A percentile compares a stretch with the other conserved stretches of the same genome.
Conservation (phyloP, 2,797 vertebrate species). For the Emydoidea blandingii region DNA sequence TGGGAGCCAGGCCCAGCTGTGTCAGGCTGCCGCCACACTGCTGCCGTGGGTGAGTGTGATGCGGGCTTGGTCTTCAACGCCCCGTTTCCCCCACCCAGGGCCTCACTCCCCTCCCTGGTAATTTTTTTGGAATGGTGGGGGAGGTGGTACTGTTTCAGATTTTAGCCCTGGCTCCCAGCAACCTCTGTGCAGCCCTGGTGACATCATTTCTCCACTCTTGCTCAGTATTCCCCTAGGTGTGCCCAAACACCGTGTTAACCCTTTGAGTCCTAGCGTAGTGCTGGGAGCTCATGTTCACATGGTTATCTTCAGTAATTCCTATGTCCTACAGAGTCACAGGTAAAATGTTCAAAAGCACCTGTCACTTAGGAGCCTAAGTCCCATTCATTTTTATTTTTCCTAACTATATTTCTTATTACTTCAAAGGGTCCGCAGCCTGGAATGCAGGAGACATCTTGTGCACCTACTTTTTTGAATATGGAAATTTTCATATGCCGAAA, state of each 20-base stretch:
- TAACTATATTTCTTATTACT: not conserved
- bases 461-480: not conserved
- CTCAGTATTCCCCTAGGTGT: not conserved
- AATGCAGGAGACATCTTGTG: not conserved
- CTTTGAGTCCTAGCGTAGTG: not conserved
- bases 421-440: not conserved
- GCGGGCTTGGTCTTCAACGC: not conserved
- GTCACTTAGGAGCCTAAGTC: not conserved
- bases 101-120: not conserved
- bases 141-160: fast-evolving
- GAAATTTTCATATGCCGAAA: not conserved
- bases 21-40: not conserved
- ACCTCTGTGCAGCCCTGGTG: not conserved
- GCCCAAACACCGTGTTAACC: not conserved
- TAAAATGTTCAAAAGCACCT: not conserved
- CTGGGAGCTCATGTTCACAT: not conserved
- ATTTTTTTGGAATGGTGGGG: not conserved
- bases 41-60: not conserved
- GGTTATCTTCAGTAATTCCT: not conserved
- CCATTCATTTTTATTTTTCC: not conserved
- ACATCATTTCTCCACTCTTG: not conserved
- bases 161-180: not conserved
- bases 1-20: not conserved
- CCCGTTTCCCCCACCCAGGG: not conserved
- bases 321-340: not conserved